phyloP scores from a whole-genome alignment of 2,888 invertebrate species.

The Exocentrus adspersus region DNA sequence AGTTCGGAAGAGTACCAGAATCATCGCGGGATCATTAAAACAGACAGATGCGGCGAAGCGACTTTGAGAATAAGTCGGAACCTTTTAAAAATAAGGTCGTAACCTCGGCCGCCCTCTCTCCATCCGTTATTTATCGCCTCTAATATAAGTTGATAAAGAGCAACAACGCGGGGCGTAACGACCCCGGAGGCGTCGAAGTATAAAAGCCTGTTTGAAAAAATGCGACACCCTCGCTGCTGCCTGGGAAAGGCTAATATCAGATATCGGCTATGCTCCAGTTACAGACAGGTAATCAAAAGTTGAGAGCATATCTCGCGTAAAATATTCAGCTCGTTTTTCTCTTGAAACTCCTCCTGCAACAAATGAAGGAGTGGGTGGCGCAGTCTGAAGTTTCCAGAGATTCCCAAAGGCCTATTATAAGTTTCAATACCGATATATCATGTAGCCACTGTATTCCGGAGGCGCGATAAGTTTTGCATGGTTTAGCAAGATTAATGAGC shows the following conservation, averaged over 20 bases:
- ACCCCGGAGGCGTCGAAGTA: slow-evolving; percentile 11
- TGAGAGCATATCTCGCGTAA: slow-evolving; percentile 52
- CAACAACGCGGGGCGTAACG: slow-evolving; percentile 3
- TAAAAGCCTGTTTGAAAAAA: slow-evolving; percentile 21
- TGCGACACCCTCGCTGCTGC: no score
- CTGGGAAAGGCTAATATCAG: slow-evolving; percentile 45
- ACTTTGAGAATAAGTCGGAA: no score
- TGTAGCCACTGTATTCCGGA: slow-evolving; percentile 57
- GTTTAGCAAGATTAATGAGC: slow-evolving; percentile 64
- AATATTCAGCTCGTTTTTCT: slow-evolving; percentile 57
- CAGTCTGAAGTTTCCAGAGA: slow-evolving; percentile 49
- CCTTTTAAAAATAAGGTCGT: neutral
- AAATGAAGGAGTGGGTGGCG: slow-evolving; percentile 46
- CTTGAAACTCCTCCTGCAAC: slow-evolving; percentile 50
- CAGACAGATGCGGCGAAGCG: no score
- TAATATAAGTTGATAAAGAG: slow-evolving; percentile 2
- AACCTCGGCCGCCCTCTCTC: neutral
- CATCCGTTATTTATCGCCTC: neutral
- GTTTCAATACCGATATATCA: slow-evolving; percentile 63
- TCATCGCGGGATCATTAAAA: no score
- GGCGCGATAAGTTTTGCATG: slow-evolving; percentile 62
- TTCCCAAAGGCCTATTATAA: slow-evolving; percentile 61
- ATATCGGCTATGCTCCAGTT: slow-evolving; percentile 43
- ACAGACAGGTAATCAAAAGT: slow-evolving; percentile 60
- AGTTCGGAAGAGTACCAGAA: no score